These are phyloP conservation scores for Pseudomyrmex pallidus DNA, from an alignment of 1,140 invertebrate genomes.

Conservation along the genomic window DNA sequence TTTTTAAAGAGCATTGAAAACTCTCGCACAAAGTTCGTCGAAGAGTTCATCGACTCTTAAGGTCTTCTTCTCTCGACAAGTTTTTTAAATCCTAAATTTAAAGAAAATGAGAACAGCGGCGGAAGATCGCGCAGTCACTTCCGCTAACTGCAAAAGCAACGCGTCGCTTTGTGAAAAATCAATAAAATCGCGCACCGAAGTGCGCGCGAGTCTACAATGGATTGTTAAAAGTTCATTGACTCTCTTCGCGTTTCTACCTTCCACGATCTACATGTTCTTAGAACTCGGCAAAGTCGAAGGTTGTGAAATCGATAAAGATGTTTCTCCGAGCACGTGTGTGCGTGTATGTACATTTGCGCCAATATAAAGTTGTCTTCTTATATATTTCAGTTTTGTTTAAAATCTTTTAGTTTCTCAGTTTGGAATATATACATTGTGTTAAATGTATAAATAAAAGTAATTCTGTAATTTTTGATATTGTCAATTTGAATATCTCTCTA, in stretches of 20 bases:
- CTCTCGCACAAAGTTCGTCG: background rate
- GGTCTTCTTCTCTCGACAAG: background rate
- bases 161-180: constrained; percentile 55
- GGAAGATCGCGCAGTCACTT: constrained; percentile 35
- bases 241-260: constrained; percentile 34
- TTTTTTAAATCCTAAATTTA: constrained; percentile 32
- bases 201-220: constrained; percentile 32
- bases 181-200: constrained; percentile 55
- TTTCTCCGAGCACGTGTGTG: constrained; percentile 5
- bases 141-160: constrained; percentile 62
- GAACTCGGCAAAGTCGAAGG: constrained; percentile 32
- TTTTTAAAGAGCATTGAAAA: background rate
- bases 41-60: background rate
- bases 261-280: constrained; percentile 37
- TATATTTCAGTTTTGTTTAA: constrained; percentile 10
- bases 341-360: background rate
- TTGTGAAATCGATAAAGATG: constrained; percentile 43
- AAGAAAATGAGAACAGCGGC: constrained; percentile 40
- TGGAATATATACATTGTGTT: background rate
- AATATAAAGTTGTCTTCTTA: background rate
- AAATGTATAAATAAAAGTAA: background rate
- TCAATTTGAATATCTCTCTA: background rate
- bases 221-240: constrained; percentile 47
- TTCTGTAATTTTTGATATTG: background rate
- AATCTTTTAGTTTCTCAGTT: constrained; percentile 5